Evolutionary conservation across 2,888 invertebrate genomes (phyloP).

Genomic region (Ormyrus nitidulus): DNA sequence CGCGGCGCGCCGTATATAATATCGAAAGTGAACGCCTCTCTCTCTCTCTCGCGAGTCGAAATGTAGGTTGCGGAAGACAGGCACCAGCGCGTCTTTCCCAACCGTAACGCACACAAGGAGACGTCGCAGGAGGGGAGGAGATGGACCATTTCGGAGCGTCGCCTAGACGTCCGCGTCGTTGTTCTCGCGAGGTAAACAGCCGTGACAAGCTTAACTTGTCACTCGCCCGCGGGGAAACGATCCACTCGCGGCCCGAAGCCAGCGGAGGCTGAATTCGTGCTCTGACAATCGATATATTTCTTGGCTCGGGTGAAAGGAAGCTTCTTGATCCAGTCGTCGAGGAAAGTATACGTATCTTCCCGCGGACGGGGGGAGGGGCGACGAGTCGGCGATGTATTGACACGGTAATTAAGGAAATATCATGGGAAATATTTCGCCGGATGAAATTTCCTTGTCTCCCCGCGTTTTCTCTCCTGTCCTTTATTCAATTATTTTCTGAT

Average conservation of each 20-base stretch:
- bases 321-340: slow-evolving; percentile 30
- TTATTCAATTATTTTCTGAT: slow-evolving; percentile 45
- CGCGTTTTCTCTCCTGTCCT: not conserved
- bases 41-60: too few species aligned
- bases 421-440: slow-evolving; percentile 25
- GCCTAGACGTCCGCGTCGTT: not conserved
- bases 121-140: not conserved
- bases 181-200: slow-evolving; percentile 42
- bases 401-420: slow-evolving; percentile 29
- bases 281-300: slow-evolving; percentile 45
- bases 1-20: too few species aligned
- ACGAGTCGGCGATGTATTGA: not conserved
- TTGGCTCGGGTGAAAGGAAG: slow-evolving; percentile 10
- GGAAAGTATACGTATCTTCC: slow-evolving; percentile 9
- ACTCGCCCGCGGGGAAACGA: slow-evolving; percentile 28
- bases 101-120: not conserved
- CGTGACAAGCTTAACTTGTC: slow-evolving; percentile 51
- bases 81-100: not conserved
- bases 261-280: slow-evolving; percentile 4
- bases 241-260: not conserved
- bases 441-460: slow-evolving; percentile 5
- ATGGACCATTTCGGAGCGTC: not conserved
- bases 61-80: not conserved
- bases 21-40: too few species aligned
- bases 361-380: not conserved